A percentile compares a stretch with the other conserved stretches of the same genome.
Evolutionary conservation across 2,113 vertebrate species (phyloP).

Genomic region (Amia ocellicauda): DNA sequence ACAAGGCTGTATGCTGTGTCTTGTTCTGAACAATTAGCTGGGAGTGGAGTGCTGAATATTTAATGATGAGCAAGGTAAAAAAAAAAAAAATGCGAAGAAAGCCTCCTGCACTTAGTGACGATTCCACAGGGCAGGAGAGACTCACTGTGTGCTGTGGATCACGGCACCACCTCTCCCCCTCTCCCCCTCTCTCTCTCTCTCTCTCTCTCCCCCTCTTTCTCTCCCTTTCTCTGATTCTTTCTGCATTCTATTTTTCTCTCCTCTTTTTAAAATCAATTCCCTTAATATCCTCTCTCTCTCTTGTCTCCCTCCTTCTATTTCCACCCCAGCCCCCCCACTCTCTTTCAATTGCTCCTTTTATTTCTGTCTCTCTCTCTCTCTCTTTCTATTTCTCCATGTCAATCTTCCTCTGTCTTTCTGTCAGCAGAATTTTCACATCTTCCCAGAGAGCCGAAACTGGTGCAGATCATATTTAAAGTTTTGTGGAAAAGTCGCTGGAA

Average conservation of each 20-base stretch:
- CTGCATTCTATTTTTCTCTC: too few species aligned
- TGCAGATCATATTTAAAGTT: too few species aligned
- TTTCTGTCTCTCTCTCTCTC: too few species aligned
- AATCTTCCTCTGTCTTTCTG: not conserved
- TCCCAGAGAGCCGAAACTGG: too few species aligned
- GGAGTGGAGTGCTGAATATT: slow-evolving; percentile 71
- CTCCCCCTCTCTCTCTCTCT: not conserved
- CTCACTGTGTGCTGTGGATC: not conserved
- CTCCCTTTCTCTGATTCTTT: too few species aligned
- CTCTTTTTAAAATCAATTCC: too few species aligned
- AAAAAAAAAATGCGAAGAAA: slow-evolving; percentile 29
- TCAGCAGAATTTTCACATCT: slow-evolving; percentile 25
- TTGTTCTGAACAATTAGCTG: slow-evolving; percentile 68
- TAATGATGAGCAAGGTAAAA: slow-evolving; percentile 58
- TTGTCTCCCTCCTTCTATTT: not conserved
- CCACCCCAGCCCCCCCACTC: too few species aligned
- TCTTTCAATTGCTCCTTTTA: not conserved
- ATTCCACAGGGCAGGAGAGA: slow-evolving; percentile 21
- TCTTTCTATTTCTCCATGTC: not conserved
- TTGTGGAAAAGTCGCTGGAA: too few species aligned
- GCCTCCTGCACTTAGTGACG: slow-evolving; percentile 32
- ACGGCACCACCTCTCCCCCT: not conserved
- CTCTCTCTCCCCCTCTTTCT: slow-evolving; percentile 1
- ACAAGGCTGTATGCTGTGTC: slow-evolving; percentile 52
- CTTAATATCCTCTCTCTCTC: slow-evolving; percentile 4